Base-by-base conservation (phyloP, 2,797 vertebrate species). In the Phrynocephalus guinanensis region DNA sequence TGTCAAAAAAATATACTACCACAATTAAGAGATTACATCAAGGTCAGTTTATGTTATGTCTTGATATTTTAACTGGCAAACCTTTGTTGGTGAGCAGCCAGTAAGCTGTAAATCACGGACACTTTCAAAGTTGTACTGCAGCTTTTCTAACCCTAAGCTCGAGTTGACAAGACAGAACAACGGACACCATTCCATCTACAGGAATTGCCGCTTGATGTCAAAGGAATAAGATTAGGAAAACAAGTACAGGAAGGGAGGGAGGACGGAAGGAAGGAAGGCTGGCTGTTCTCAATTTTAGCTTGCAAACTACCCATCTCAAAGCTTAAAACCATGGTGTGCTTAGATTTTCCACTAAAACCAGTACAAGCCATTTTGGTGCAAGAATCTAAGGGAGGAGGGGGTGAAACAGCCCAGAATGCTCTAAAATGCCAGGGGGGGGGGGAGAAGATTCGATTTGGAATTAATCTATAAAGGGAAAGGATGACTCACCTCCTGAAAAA, bases 401-500 rank as follows among this genome's bases (percentile, higher is more conserved):
- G 38, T 44, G n/a, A 72, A 63, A 84, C 3, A 13, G 13, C 33
- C 11, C 52, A 9, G 13, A 63, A 8, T 6, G 3, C 28, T 38
- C 38, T 13, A 13, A 83, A 56, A 0, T n/a, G 68, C 22, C 7
- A 52, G 8, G 28, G 5, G 8, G 28, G 5, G n/a, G 48, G 63
- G 5, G n/a, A 30, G 63, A 8, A 20, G 13, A 63, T 16, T 63
- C 60, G 3, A 63, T 33, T 60, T 75, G 9, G 10, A 84, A 75
- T 22, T 56, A 72, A 78, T 5, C 16, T 38, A 28, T 7, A 28
- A 66, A 16, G 3, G 56, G 79, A 82, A 68, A 90, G 85, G 85
- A 80, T 83, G 93, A 94, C 97, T 93, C 97, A 99, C 98, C 98
- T 99, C 98, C 96, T 99, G 98, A 97, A 99, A 99, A 82, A 99